Evolutionary conservation across 2,797 vertebrate species (phyloP).

Genomic region (Aratinga solstitialis): DNA sequence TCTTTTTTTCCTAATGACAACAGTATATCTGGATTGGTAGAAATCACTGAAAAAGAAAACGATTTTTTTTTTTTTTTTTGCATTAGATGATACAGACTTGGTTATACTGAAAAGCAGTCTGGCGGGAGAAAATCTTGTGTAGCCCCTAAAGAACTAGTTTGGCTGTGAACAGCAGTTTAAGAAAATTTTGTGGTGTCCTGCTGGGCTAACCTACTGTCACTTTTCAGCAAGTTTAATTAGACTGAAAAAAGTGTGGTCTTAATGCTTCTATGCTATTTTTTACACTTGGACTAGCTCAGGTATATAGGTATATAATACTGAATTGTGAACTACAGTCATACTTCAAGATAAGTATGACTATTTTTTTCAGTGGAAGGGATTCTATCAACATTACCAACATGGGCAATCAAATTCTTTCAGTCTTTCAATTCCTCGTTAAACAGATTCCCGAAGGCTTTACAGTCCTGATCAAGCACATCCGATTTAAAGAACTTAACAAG

Average conservation of each 20-base stretch:
- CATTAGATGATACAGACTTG: not conserved
- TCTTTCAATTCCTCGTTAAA: not conserved
- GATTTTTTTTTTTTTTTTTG: not conserved
- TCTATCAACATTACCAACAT: not conserved
- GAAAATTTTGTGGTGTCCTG: not conserved
- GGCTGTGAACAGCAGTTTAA: not conserved
- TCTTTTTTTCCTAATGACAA: slow-evolving; percentile 72
- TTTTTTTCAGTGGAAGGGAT: not conserved
- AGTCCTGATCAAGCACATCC: not conserved
- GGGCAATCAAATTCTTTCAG: not conserved
- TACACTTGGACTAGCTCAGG: not conserved
- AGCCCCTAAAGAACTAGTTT: not conserved
- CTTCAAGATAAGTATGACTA: not conserved
- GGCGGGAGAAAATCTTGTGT: not conserved
- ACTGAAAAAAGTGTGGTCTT: not conserved
- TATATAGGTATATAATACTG: not conserved
- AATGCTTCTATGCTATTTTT: not conserved
- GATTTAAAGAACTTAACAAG: not conserved
- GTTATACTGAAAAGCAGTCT: not conserved
- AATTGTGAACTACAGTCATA: not conserved
- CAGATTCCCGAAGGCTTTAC: not conserved
- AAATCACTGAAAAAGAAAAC: slow-evolving; percentile 71
- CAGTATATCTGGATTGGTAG: slow-evolving; percentile 63
- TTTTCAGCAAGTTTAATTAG: not conserved
- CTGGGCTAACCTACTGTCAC: not conserved